Evolutionary conservation across 2,113 vertebrate genomes (phyloP), one percentile per base, ranked within the genome.

Genomic region (Anser cygnoides): DNA sequence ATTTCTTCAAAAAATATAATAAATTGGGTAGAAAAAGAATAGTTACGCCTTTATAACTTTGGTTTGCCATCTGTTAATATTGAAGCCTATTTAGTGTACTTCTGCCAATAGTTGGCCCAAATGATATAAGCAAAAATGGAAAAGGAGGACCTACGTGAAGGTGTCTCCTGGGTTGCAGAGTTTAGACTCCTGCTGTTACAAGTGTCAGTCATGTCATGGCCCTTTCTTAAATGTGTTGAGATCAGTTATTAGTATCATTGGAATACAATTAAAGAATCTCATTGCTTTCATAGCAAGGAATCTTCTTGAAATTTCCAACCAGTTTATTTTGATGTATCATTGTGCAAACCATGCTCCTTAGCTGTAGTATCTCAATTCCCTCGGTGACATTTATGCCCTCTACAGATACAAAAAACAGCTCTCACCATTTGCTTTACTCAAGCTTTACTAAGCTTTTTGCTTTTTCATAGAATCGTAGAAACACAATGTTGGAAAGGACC

Each of bases 401-500:
- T 54, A 29, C 6, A 8, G 18, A 50, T 44, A 59, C 0, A 81
- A 63, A 80, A 65, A 81, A 49, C 10, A 68, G 9, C 17, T 37
- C 12, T 43, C 5, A 25, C 2, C 0, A 1, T 63, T 63, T n/a
- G 13, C 52, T 55, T 49, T 37, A 41, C 7, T 67, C 58, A n/a
- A 15, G 13, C 26, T 55, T 49, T 37, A 41, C 9, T 67, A 67
- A n/a, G 18, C 7, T 57, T 33, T 44, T 37, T 46, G 29, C 1
- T 3, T n/a, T 37, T n/a, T 49, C 46, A 22, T 49, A 49, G 20
- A 49, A 21, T 49, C 20, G 21, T 22, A 49, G 46, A 49, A 49
- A 49, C 46, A 22, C 46, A 49, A 49, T 21, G 46, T 49, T 49
- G 46, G 46, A 49, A 49, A 22, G 20, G 46, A 49, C 46, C 46